A percentile compares a stretch with the other conserved stretches of the same genome.
These are phyloP conservation scores for Muschampia plurimacula DNA, from an alignment of 2,888 invertebrate species.

Conservation along the genomic window DNA sequence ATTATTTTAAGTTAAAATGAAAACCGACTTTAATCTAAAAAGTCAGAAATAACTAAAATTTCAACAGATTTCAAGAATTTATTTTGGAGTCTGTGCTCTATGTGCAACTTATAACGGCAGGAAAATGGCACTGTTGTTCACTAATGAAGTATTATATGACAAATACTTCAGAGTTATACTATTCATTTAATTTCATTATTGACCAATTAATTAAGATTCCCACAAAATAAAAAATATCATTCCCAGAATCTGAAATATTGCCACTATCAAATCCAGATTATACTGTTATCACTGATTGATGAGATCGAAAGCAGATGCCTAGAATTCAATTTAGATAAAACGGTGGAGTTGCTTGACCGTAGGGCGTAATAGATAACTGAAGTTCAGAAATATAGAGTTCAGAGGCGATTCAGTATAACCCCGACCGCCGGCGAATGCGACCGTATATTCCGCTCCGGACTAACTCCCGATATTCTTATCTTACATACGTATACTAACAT, in stretches of 20 bases:
- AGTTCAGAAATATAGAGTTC: slow-evolving; percentile 34
- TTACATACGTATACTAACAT: neutral
- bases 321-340: slow-evolving; percentile 36
- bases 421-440: slow-evolving; percentile 51
- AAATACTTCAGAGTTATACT: neutral
- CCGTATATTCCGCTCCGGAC: slow-evolving; percentile 53
- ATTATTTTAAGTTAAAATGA: too few species aligned
- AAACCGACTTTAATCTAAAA: too few species aligned
- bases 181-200: slow-evolving; percentile 4
- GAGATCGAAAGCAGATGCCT: slow-evolving; percentile 31
- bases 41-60: too few species aligned
- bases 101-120: too few species aligned
- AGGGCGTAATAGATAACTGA: slow-evolving; percentile 37
- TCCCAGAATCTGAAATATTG: slow-evolving; percentile 18
- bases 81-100: too few species aligned
- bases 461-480: slow-evolving; percentile 33
- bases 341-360: slow-evolving; percentile 21
- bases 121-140: too few species aligned
- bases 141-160: too few species aligned
- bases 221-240: neutral
- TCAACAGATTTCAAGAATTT: too few species aligned
- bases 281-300: slow-evolving; percentile 32
- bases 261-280: slow-evolving; percentile 17
- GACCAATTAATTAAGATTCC: neutral
- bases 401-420: slow-evolving; percentile 59